phyloP scores from a whole-genome alignment of 2,888 invertebrate genomes.

The Maniola hyperantus region DNA sequence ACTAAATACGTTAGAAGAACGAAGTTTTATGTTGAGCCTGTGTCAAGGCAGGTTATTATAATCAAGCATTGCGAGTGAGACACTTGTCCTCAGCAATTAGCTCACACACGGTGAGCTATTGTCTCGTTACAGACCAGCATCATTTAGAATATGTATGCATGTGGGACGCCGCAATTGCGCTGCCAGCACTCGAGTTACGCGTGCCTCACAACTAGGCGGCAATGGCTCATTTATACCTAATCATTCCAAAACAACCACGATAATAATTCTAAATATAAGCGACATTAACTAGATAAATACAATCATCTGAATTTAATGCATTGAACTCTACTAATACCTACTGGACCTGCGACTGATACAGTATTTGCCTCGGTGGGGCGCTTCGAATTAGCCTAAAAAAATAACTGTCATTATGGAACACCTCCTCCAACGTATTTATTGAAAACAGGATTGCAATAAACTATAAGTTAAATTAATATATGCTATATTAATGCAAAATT shows the following conservation, averaged over 20 bases:
- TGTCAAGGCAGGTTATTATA: slow-evolving; percentile 19
- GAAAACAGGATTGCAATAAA: too few species aligned
- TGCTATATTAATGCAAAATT: not conserved
- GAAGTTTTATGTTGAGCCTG: slow-evolving; percentile 3
- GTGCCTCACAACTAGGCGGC: not conserved
- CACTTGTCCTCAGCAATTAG: slow-evolving; percentile 25
- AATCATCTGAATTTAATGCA: too few species aligned
- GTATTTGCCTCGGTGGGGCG: too few species aligned
- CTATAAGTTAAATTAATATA: not conserved
- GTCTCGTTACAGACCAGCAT: slow-evolving; percentile 27
- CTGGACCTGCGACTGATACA: too few species aligned
- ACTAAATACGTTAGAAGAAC: not conserved
- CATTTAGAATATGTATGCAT: slow-evolving; percentile 23
- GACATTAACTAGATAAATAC: slow-evolving; percentile 1
- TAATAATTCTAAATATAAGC: slow-evolving; percentile 10
- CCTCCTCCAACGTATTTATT: not conserved
- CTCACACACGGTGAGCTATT: slow-evolving; percentile 23
- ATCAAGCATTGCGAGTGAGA: slow-evolving; percentile 20
- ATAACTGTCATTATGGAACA: too few species aligned
- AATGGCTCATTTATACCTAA: not conserved
- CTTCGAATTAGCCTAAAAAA: too few species aligned
- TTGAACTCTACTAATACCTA: too few species aligned
- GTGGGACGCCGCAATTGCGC: slow-evolving; percentile 13
- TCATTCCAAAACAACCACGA: not conserved
- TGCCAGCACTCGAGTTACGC: not conserved